Evolutionary conservation across 2,797 vertebrate species (phyloP).

Genomic region (Phalanger gymnotis): DNA sequence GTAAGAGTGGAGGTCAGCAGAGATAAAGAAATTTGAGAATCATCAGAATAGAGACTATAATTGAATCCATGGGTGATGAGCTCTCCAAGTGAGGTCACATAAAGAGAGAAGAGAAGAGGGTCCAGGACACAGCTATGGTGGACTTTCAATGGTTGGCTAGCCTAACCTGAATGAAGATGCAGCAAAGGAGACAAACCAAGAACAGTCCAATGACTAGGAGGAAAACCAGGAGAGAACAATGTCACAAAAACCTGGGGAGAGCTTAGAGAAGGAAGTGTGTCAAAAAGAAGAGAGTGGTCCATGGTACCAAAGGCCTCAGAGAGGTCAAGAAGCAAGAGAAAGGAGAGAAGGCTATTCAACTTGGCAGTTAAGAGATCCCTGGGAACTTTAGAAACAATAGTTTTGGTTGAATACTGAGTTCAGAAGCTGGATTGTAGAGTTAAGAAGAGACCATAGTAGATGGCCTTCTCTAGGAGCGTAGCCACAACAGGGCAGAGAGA

Average conservation of each 20-base stretch:
- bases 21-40: not conserved
- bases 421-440: too few relatives aligned
- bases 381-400: not conserved
- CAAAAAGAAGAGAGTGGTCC: not conserved
- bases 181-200: not conserved
- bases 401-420: not conserved
- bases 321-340: not conserved
- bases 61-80: not conserved
- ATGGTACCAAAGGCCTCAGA: not conserved
- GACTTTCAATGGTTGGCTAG: not conserved
- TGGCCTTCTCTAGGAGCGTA: too few relatives aligned
- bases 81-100: not conserved
- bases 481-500: too few relatives aligned
- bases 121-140: not conserved
- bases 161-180: not conserved
- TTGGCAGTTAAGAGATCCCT: too few relatives aligned
- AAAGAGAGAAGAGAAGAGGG: not conserved
- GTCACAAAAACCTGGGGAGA: not conserved
- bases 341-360: not conserved
- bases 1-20: not conserved
- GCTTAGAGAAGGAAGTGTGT: too few relatives aligned
- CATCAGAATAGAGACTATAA: not conserved
- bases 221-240: not conserved
- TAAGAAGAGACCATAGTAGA: too few relatives aligned
- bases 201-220: not conserved